A percentile compares a stretch with the other conserved stretches of the same genome.
These are phyloP conservation scores for Caenorhabditis uteleia DNA, from an alignment of 2,888 invertebrate species.

Conservation along the genomic window DNA sequence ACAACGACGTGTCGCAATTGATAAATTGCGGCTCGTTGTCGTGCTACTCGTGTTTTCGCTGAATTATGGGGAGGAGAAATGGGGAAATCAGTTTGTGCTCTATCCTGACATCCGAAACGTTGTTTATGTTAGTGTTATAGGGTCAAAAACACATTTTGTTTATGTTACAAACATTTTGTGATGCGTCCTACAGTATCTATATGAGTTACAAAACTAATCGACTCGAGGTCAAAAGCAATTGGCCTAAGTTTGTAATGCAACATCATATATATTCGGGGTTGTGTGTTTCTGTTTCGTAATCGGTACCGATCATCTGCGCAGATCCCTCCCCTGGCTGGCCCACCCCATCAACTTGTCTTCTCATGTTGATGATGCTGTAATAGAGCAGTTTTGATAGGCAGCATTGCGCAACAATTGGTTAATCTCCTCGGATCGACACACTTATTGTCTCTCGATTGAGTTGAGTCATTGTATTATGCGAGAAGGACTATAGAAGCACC, in stretches of 20 bases:
- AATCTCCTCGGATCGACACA: constrained; percentile 12
- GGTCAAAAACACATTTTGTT: too few relatives aligned
- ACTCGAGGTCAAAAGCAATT: too few relatives aligned
- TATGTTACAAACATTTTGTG: too few relatives aligned
- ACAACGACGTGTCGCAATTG: constrained; percentile 33
- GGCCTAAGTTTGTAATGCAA: constrained; percentile 3
- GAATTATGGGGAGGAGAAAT: too few relatives aligned
- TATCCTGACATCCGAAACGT: too few relatives aligned
- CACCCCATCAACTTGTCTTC: background rate
- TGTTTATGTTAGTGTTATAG: too few relatives aligned
- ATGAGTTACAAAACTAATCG: too few relatives aligned
- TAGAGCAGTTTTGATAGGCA: constrained; percentile 37
- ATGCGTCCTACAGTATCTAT: too few relatives aligned
- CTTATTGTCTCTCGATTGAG: background rate
- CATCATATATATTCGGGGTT: constrained; percentile 17
- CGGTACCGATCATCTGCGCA: constrained; percentile 18
- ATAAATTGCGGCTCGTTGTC: constrained; percentile 31
- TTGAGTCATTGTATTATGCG: constrained; percentile 1
- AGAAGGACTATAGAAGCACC: constrained; percentile 8
- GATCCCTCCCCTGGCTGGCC: constrained; percentile 4
- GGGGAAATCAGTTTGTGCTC: background rate
- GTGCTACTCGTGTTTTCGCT: constrained; percentile 15
- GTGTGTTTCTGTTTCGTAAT: constrained; percentile 14
- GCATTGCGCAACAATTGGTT: constrained; percentile 30
- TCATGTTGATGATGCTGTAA: background rate